Evolutionary conservation across 2,888 invertebrate species (phyloP).

Genomic region (Argyresthia goedartella): DNA sequence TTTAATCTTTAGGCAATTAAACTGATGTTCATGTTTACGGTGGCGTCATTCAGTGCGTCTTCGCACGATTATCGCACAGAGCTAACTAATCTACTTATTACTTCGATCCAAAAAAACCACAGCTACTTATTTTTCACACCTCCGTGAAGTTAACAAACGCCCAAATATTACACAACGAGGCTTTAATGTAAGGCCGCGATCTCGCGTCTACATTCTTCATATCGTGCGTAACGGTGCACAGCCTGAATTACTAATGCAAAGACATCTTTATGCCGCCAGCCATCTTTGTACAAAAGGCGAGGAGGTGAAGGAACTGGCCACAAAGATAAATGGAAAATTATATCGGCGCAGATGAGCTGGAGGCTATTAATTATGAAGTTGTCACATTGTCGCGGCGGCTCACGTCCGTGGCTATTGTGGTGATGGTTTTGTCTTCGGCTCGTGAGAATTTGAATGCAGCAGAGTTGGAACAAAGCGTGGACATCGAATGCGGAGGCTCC

Average conservation of each 20-base stretch:
- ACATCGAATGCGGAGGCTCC: conserved; percentile 44
- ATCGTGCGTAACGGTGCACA: conserved; percentile 63
- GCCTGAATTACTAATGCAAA: conserved; percentile 54
- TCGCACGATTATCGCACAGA: not conserved
- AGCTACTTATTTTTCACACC: too few relatives aligned
- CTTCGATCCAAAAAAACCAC: too few relatives aligned
- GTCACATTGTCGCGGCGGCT: conserved; percentile 59
- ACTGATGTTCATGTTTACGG: too few relatives aligned
- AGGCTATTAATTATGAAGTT: conserved; percentile 69
- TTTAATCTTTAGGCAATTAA: too few relatives aligned
- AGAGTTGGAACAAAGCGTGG: conserved; percentile 31
- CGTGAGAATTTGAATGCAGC: conserved; percentile 59
- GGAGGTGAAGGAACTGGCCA: conserved; percentile 55
- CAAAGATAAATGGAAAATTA: conserved; percentile 65
- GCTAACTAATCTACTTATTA: not conserved
- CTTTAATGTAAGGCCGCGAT: conserved; percentile 6
- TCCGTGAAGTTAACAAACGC: not conserved
- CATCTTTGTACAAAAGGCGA: conserved; percentile 38
- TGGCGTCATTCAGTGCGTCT: not conserved
- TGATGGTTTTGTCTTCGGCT: conserved; percentile 46
- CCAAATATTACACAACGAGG: not conserved
- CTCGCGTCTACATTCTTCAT: conserved; percentile 36
- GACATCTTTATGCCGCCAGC: conserved; percentile 46
- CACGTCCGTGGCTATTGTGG: conserved; percentile 53
- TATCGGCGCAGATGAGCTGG: conserved; percentile 63